Base-by-base conservation (phyloP, 2,888 invertebrate species). In the Tiliacea citrago region DNA sequence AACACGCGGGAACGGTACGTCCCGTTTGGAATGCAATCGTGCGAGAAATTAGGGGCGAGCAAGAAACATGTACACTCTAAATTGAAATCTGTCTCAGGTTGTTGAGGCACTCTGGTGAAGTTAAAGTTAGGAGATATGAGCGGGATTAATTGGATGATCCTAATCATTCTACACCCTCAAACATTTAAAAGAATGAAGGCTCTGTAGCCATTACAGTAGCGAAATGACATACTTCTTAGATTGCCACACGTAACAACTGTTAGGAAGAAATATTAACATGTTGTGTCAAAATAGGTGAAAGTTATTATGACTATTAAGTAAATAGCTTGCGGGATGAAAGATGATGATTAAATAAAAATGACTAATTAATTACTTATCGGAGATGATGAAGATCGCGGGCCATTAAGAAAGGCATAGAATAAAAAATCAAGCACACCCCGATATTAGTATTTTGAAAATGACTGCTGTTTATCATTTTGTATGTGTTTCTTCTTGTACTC, bases 71-170 rank as follows among this genome's bases (percentile, higher is more conserved):
- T 92, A 91, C 87, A 91, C 90, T 90, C 90, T 86, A 90, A 92
- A 92, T 92, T 92, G 92, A 92, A 92, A 92, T 92, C 92, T 92
- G 91, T 91, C 91, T 90, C 86, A 88, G 88, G 86, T 84, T 89
- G 89, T 88, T 88, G 88, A 86, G 84, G 85, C 84, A 86, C 73
- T 77, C 77, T 47, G 51, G 53, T 61, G 75, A 42, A 68, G 83
- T 47, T 60, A 79, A 83, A 88, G 78, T 24, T 24, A 78, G 18
- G 39, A 73, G 82, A 68, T 18, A 47, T 62, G 29, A 66, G 85
- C 82, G 85, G 45, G n/a, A 39, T 47, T 63, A 58, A 74, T 68
- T 74, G n/a, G n/a, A 21, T 55, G 18, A 45, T 35, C 7, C 21
- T 53, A 16, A 39, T 51, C 8, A 53, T 42, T 47, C 8, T 29